Evolutionary conservation across 1,140 invertebrate genomes (phyloP), one percentile per base, ranked within the genome.

Genomic region (Drosophila nannoptera): DNA sequence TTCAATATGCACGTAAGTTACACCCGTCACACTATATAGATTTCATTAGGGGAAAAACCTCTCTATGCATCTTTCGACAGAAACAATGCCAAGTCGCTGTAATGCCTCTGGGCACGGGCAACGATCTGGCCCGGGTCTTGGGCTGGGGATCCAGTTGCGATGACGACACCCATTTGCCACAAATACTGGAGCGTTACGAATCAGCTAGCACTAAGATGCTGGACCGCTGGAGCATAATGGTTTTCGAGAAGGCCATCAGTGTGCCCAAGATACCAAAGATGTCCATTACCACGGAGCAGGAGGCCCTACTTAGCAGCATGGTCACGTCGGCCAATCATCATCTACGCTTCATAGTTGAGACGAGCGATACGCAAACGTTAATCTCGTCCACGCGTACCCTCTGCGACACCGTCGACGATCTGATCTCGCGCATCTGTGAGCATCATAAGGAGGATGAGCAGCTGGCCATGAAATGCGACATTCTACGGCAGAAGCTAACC

Each of bases 111-210:
- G 97, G 97, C 16, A 99, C 97, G 0, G 97, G 97, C 33, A 99
- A 99, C 90, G 97, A 99, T 89, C 91, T 99, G 63, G 97, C 97
- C 0, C 90, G 97, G 14, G 97, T 98, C 0, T 90, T 99, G 7
- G 97, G 97, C n/a, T 99, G 97, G 97, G 97, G 97, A 14, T 93
- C 96, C 7, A 96, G 96, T 1, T 99, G 97, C 89, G 97, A 99
- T 86, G 97, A 98, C 87, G 97, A 98, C 76, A 95, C 97, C 5
- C 96, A 98, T 90, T 91, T 99, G 43, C 95, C 96, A 11, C 95
- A 97, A 77, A 92, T 98, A 32, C 90, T 99, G 6, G 97, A 99
- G 84, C 95, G 96, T 66, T 97, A 98, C 87, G 97, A 99, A 90
- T 94, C 96, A 75, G 97, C 97, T 7, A 95, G 97, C 70, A 97